phyloP scores from a whole-genome alignment of 2,888 invertebrate genomes.

The Lithophane ornitopus region DNA sequence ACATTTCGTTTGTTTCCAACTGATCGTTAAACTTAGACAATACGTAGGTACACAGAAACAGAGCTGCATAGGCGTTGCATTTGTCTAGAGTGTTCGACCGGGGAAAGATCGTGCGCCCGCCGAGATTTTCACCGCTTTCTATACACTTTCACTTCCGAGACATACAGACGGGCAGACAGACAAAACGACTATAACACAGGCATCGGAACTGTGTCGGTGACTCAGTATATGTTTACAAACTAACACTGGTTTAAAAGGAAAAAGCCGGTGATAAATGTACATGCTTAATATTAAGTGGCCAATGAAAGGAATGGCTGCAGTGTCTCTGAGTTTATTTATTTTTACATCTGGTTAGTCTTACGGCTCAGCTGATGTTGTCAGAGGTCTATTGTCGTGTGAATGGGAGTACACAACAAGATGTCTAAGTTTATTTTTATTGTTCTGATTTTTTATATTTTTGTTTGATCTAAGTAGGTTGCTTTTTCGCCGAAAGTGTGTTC shows the following conservation, averaged over 20 bases:
- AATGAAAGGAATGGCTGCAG: slow-evolving; percentile 26
- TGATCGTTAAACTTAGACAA: slow-evolving; percentile 59
- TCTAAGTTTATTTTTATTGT: slow-evolving; percentile 3
- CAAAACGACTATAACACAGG: slow-evolving; percentile 75
- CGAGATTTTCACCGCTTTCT: slow-evolving; percentile 82
- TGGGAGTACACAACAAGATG: neutral
- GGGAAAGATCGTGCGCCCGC: slow-evolving; percentile 72
- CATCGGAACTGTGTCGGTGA: slow-evolving; percentile 75
- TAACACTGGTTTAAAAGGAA: slow-evolving; percentile 62
- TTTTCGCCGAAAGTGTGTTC: neutral
- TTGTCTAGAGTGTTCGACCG: slow-evolving; percentile 70
- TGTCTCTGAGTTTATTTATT: neutral
- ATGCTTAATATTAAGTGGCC: slow-evolving; percentile 20
- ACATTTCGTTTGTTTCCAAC: slow-evolving; percentile 48
- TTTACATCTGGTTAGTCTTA: slow-evolving; percentile 12
- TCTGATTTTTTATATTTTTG: neutral
- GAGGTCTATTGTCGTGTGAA: slow-evolving; percentile 5
- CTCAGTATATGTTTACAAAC: slow-evolving; percentile 74
- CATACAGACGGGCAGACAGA: slow-evolving; percentile 71
- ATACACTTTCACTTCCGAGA: slow-evolving; percentile 83
- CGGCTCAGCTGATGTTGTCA: neutral
- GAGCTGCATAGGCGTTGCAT: slow-evolving; percentile 76
- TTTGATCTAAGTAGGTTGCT: slow-evolving; percentile 11
- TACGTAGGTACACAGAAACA: slow-evolving; percentile 52
- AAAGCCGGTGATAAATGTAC: slow-evolving; percentile 50